Conservation (phyloP, 2,113 vertebrate genomes). For the Clupea harengus region DNA sequence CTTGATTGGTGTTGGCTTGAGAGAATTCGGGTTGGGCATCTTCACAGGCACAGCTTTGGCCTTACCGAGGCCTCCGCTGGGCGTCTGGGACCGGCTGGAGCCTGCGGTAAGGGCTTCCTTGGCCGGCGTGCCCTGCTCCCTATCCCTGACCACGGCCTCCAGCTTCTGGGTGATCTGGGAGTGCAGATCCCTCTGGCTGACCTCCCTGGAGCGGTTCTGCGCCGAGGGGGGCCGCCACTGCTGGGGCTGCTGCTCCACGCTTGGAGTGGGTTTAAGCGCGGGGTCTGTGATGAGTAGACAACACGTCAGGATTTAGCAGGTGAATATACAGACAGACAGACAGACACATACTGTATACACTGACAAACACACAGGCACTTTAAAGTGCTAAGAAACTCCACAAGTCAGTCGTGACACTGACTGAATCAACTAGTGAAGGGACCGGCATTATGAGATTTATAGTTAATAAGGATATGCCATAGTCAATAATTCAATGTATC, state of each 20-base stretch:
- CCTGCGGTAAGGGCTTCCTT: not conserved
- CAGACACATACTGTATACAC: not conserved
- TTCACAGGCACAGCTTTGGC: slow-evolving; percentile 29
- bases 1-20: slow-evolving; percentile 40
- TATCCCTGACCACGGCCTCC: slow-evolving; percentile 52
- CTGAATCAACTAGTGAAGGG: no score
- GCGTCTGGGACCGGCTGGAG: not conserved
- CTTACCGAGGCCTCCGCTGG: slow-evolving; percentile 2
- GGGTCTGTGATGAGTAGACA: not conserved
- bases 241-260: not conserved
- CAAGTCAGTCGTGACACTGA: no score
- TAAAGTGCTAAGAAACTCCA: no score
- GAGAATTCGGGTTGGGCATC: slow-evolving; percentile 18
- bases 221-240: slow-evolving; percentile 28
- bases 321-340: not conserved
- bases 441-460: no score
- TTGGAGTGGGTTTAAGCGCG: slow-evolving; percentile 22
- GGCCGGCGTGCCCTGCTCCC: slow-evolving; percentile 29
- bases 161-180: slow-evolving; percentile 53
- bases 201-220: slow-evolving; percentile 21
- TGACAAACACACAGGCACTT: no score
- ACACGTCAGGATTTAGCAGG: no score
- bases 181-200: slow-evolving; percentile 57
- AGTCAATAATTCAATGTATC: no score
- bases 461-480: no score